Percentiles rank a stretch among this genome's conserved stretches.
Evolutionary conservation across 2,888 invertebrate genomes (phyloP).

Genomic region (Labia minor): DNA sequence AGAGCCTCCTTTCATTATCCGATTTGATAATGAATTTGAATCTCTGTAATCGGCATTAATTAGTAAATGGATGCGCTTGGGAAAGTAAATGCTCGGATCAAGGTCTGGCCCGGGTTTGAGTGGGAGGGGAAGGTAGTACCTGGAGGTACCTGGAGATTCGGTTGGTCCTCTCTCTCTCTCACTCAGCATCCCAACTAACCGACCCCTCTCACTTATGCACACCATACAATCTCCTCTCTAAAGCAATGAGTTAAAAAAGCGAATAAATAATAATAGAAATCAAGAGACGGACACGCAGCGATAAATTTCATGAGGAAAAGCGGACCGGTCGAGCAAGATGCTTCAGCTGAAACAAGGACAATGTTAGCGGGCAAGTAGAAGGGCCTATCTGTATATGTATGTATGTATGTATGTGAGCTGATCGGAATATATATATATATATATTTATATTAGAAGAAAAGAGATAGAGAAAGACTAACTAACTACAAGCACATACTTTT

Average conservation of each 20-base stretch:
- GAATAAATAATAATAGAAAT: constrained; percentile 13
- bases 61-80: neutral
- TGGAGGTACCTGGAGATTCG: neutral
- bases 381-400: no score
- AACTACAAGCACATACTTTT: neutral
- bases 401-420: neutral
- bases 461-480: neutral
- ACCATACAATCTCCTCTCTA: no score
- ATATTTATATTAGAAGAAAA: neutral
- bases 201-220: no score
- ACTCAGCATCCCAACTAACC: no score
- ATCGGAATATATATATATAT: no score
- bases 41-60: neutral
- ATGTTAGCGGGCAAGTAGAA: neutral
- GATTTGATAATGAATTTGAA: no score
- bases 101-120: neutral
- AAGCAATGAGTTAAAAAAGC: constrained; percentile 5
- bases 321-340: constrained; percentile 13
- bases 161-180: neutral
- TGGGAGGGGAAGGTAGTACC: neutral
- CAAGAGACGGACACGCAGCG: constrained; percentile 7
- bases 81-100: neutral
- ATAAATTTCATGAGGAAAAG: constrained; percentile 4
- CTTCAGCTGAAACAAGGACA: constrained; percentile 13
- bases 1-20: no score